Evolutionary conservation across 2,797 vertebrate genomes (phyloP).

Genomic region (Rhabdomys pumilio): DNA sequence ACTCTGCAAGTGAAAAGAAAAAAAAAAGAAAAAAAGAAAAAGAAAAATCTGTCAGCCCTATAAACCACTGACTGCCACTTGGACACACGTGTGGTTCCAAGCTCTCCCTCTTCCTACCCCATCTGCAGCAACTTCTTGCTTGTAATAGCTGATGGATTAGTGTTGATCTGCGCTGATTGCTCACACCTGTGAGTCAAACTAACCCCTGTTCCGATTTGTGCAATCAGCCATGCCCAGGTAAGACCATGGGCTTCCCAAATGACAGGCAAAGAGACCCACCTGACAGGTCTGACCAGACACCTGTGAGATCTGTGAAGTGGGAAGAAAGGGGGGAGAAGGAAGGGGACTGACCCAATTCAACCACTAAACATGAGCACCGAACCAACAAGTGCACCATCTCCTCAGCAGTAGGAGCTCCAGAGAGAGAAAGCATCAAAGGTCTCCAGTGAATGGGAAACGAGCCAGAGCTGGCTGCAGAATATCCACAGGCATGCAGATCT

Average conservation of each 20-base stretch:
- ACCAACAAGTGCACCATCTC: slow-evolving; percentile 33
- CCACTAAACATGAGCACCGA: slow-evolving; percentile 59
- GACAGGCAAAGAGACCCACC: slow-evolving; percentile 95
- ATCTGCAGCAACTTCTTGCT: slow-evolving; percentile 84
- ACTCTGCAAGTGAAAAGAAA: not conserved
- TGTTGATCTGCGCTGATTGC: slow-evolving; percentile 93
- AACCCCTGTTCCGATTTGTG: slow-evolving; percentile 91
- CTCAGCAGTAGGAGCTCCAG: slow-evolving; percentile 68
- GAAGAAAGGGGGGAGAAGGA: slow-evolving; percentile 23
- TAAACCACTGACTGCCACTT: slow-evolving; percentile 34
- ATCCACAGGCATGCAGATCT: slow-evolving; percentile 8
- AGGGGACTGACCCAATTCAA: slow-evolving; percentile 80
- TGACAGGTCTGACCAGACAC: slow-evolving; percentile 91
- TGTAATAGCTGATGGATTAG: slow-evolving; percentile 93
- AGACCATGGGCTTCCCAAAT: slow-evolving; percentile 93
- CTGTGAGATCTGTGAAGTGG: slow-evolving; percentile 84
- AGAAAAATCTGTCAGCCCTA: slow-evolving; percentile 46
- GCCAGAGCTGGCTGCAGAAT: not conserved
- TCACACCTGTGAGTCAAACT: slow-evolving; percentile 94
- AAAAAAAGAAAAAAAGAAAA: no score
- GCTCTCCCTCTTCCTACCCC: slow-evolving; percentile 78
- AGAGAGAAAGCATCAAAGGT: slow-evolving; percentile 77
- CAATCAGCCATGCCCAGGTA: slow-evolving; percentile 94
- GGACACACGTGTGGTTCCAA: not conserved
- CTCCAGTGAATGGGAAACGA: not conserved